Conservation (phyloP, 2,113 vertebrate species). For the Hyperopisus bebe region DNA sequence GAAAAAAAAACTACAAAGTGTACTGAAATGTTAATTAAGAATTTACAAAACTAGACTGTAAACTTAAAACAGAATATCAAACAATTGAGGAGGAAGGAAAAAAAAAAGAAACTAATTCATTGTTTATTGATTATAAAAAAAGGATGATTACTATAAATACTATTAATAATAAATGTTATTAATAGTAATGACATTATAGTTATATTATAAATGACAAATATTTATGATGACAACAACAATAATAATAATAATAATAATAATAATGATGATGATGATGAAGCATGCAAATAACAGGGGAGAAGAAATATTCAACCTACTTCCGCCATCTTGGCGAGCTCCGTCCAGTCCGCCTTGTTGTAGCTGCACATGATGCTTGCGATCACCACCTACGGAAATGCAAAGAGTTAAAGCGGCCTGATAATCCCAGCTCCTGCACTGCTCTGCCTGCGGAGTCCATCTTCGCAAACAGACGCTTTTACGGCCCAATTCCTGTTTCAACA, state of each 20-base stretch:
- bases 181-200: not conserved
- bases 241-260: not conserved
- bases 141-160: not conserved
- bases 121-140: not conserved
- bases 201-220: too few relatives aligned
- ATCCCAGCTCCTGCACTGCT: constrained; percentile 12
- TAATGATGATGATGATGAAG: constrained; percentile 5
- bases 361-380: constrained; percentile 83
- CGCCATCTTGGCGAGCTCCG: constrained; percentile 73
- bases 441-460: constrained; percentile 19
- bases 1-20: not conserved
- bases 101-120: not conserved
- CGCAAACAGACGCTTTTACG: constrained; percentile 26
- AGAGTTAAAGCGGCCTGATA: not conserved
- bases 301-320: constrained; percentile 56
- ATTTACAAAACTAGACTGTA: not conserved
- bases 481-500: constrained; percentile 43
- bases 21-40: not conserved
- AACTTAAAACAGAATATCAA: not conserved
- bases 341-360: constrained; percentile 74
- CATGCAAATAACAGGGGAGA: constrained; percentile 34
- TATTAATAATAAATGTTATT: not conserved
- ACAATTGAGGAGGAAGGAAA: not conserved
- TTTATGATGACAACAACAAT: not conserved
- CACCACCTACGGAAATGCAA: constrained; percentile 59